These are phyloP conservation scores for Pteronotus mesoamericanus DNA, from an alignment of 2,797 vertebrate species.

Conservation along the genomic window DNA sequence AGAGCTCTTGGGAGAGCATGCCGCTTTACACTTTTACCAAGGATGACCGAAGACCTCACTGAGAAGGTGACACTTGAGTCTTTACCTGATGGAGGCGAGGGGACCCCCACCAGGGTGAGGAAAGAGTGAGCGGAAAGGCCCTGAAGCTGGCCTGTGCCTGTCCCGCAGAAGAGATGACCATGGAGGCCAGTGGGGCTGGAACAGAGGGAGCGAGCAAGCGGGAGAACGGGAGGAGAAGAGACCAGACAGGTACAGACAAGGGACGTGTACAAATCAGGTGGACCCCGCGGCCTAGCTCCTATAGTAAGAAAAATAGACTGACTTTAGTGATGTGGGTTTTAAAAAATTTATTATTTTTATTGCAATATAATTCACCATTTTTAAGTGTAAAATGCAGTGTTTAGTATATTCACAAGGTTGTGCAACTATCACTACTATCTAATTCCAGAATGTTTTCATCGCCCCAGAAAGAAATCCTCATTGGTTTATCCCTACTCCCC, in stretches of 20 bases:
- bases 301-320: background rate
- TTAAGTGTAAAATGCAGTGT: background rate
- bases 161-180: accelerated
- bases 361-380: background rate
- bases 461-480: background rate
- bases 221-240: background rate
- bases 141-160: background rate
- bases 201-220: accelerated
- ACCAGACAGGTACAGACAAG: background rate
- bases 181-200: background rate
- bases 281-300: background rate
- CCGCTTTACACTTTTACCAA: background rate
- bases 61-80: background rate
- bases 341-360: background rate
- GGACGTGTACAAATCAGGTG: background rate
- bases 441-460: background rate
- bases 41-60: background rate
- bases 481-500: background rate
- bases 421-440: background rate
- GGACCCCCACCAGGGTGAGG: too few relatives aligned
- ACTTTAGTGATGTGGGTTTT: background rate
- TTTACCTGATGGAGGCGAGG: background rate
- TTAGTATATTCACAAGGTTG: background rate
- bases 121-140: background rate
- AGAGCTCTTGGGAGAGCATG: background rate